Base-by-base conservation (phyloP, 2,113 vertebrate species). In the Oenanthe melanoleuca region DNA sequence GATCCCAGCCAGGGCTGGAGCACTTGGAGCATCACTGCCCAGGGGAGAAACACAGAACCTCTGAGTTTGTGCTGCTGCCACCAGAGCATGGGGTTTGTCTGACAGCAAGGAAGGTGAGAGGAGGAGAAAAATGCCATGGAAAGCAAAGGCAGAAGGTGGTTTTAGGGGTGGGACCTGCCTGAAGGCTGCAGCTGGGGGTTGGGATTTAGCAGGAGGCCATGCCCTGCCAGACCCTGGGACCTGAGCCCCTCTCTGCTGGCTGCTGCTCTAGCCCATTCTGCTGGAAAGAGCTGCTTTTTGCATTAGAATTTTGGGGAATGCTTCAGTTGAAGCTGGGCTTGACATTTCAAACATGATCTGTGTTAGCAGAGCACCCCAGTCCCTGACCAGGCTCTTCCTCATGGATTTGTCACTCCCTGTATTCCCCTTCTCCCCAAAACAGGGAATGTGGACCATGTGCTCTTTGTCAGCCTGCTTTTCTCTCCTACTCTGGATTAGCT, bases 31-130 rank as follows among this genome's bases (percentile, higher is more conserved):
- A 61, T 40, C 66, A 0, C 60, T 60, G 81, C 4, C 0, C 0
- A 8, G 34, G 67, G 44, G 44, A 50, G 5, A 5, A 44, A 29
- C 14, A 2, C 42, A 40, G n/a, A 31, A 8, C 25, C n/a, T 34
- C 20, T 5, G 50, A 8, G 11, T 24, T 16, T n/a, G 45, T 11
- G 0, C 45, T 53, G 23, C 28, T 38, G 78, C 52, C 81, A 53
- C 42, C 81, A 44, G 40, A 61, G 12, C 25, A 2, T 1, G 3
- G 45, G 12, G 29, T 4, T 5, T 26, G 72, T 25, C 38, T 0
- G 0, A 53, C 26, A 38, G 8, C 31, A 23, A 44, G 47, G 63
- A n/a, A 53, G 38, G 29, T 1, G 7, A 9, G 38, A 44, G n/a
- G 37, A 77, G 13, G n/a, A 87, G 47, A 12, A 64, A 29, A 77